Evolutionary conservation across 2,113 vertebrate genomes (phyloP).

Genomic region (Irena cyanogastra): DNA sequence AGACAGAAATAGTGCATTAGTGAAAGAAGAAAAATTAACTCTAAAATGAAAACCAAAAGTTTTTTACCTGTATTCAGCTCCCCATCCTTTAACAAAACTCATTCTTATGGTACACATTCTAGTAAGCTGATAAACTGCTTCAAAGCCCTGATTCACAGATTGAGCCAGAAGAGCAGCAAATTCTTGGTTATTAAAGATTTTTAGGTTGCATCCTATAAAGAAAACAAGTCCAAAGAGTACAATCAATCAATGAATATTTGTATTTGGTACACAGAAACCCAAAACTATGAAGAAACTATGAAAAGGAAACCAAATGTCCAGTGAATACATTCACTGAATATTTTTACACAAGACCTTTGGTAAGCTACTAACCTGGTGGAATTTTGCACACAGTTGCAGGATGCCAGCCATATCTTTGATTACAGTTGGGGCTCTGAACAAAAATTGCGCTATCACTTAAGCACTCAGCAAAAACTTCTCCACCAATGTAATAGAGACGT

Average conservation of each 20-base stretch:
- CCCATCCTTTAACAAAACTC: constrained; percentile 99
- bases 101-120: constrained; percentile 99
- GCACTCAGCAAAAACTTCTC: constrained; percentile 98
- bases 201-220: constrained; percentile 88
- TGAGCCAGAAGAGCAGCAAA: constrained; percentile 97
- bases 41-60: not conserved
- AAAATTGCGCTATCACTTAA: constrained; percentile 98
- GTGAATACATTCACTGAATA: not conserved
- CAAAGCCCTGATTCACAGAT: constrained; percentile 97
- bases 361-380: constrained; percentile 82
- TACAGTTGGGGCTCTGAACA: constrained; percentile 98
- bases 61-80: constrained; percentile 92
- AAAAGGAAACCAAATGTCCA: not conserved
- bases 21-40: not conserved
- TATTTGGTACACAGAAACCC: constrained; percentile 64
- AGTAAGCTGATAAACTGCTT: constrained; percentile 96
- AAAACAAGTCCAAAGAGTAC: not conserved
- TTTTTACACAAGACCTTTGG: not conserved
- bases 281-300: not conserved
- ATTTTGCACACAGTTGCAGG: constrained; percentile 98
- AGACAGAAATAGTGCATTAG: not conserved
- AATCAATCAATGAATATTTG: constrained; percentile 43
- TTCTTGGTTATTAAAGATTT: constrained; percentile 91
- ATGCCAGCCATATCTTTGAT: constrained; percentile 98
- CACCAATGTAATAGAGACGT: constrained; percentile 95